Conservation (phyloP, 2,888 invertebrate genomes). For the Trichacis sp. region DNA sequence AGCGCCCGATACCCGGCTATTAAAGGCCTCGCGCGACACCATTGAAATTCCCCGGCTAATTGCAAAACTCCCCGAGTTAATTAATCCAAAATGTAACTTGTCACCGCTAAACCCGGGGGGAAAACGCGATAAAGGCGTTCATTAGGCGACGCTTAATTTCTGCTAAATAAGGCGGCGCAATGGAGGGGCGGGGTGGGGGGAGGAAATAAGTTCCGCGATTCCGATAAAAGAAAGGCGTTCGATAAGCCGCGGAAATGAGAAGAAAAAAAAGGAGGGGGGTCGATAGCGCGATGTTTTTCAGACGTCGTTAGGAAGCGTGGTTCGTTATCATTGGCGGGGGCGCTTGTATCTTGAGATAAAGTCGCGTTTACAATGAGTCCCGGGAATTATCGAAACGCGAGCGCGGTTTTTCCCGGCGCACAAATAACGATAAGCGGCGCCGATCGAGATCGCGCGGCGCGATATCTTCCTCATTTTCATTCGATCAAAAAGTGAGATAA, state of each 20-base stretch:
- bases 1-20: slow-evolving; percentile 27
- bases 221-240: slow-evolving; percentile 29
- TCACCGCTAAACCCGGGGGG: not conserved
- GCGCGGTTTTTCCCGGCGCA: slow-evolving; percentile 21
- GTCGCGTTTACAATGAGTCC: slow-evolving; percentile 40
- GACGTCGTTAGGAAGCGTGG: slow-evolving; percentile 57
- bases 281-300: slow-evolving; percentile 56
- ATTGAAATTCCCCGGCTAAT: not conserved
- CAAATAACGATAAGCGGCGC: slow-evolving; percentile 15
- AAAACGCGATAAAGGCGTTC: slow-evolving; percentile 29
- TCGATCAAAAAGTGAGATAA: not conserved
- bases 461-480: not conserved
- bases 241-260: slow-evolving; percentile 25
- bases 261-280: no score
- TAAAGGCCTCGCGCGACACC: slow-evolving; percentile 7
- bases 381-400: slow-evolving; percentile 32
- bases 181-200: slow-evolving; percentile 9
- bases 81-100: not conserved
- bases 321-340: slow-evolving; percentile 56
- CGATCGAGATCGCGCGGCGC: not conserved
- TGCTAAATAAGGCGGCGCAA: slow-evolving; percentile 36
- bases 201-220: slow-evolving; percentile 14
- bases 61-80: not conserved
- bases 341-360: slow-evolving; percentile 39
- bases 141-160: slow-evolving; percentile 17